Evolutionary conservation across 2,113 vertebrate species (phyloP), one percentile per base, ranked within the genome.

Genomic region (Ameiurus melas): DNA sequence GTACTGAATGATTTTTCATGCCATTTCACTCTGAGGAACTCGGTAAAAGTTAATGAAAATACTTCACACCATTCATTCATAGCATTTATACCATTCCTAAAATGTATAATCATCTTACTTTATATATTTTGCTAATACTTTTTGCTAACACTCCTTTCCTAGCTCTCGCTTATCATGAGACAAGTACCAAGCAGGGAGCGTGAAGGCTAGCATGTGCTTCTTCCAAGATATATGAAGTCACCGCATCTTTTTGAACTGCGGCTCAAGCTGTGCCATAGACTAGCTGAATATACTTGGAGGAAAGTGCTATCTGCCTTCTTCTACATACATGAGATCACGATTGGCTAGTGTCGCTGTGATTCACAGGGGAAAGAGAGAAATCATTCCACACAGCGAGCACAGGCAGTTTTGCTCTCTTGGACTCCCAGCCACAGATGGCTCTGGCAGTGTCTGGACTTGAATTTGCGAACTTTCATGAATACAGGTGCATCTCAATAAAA

Each of bases 1-100:
- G 80, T 73, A 60, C 19, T 58, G 10, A 86, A 86, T 84, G 71
- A 77, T 20, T 36, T 58, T 79, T 83, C 58, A 87, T 85, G 82
- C 75, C 87, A 87, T 89, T 90, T 87, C 47, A 6, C 58, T 30
- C 25, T n/a, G 62, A 80, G 39, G 0, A 86, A 47, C 12, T 43
- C 25, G 16, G 12, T 19, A 33, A 33, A 33, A 57, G n/a, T 33
- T 80, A 2, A 51, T 2, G 39, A 12, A 25, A 75, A 75, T 43
- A 75, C 43, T 19, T 39, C 17, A 7, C 36, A 36, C 33, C 17
- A 20, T 39, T 36, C 70, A 51, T 10, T 47, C 43, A 47, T 47
- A 47, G 9, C 47, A 51, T 51, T 51, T 51, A 10, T 71, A 36
- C 33, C 33, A 20, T 71, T 36, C 70, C 30, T 47, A 13, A 12